Evolutionary conservation across 2,113 vertebrate genomes (phyloP).

Genomic region (Pungitius pungitius): DNA sequence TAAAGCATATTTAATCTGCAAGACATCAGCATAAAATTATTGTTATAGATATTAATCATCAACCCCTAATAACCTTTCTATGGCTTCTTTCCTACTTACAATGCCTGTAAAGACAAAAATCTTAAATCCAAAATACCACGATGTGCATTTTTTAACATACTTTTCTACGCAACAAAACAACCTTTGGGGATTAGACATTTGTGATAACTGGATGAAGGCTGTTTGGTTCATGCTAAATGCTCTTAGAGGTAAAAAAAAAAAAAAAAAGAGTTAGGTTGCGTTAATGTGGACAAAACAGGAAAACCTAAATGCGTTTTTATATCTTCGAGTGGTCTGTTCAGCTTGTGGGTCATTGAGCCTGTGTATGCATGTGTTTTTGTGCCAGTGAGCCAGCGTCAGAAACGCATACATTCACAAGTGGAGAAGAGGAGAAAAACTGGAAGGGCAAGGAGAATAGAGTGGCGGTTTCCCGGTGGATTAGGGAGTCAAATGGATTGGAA

Average conservation of each 20-base stretch:
- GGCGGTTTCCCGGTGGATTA: slow-evolving; percentile 73
- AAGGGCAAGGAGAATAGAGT: slow-evolving; percentile 51
- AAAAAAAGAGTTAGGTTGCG: background rate
- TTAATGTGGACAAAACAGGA: slow-evolving; percentile 12
- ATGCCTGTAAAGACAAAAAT: background rate
- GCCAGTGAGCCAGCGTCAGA: slow-evolving; percentile 66
- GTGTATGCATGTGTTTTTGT: background rate
- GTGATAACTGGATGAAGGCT: background rate
- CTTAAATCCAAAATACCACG: background rate
- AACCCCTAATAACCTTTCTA: background rate
- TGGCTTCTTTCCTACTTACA: background rate
- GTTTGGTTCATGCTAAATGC: background rate
- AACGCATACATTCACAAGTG: slow-evolving; percentile 50
- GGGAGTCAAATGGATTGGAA: slow-evolving; percentile 75
- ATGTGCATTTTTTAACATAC: background rate
- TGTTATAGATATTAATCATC: background rate
- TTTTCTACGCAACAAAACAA: background rate
- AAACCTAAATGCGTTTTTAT: background rate
- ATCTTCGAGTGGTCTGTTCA: slow-evolving; percentile 15
- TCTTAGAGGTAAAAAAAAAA: background rate
- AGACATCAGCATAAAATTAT: background rate
- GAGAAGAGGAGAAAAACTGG: slow-evolving; percentile 31
- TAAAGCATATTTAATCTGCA: background rate
- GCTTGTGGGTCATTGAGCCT: background rate
- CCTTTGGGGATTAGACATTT: background rate